Evolutionary conservation across 2,113 vertebrate species (phyloP).

Genomic region (Ranitomeya variabilis): DNA sequence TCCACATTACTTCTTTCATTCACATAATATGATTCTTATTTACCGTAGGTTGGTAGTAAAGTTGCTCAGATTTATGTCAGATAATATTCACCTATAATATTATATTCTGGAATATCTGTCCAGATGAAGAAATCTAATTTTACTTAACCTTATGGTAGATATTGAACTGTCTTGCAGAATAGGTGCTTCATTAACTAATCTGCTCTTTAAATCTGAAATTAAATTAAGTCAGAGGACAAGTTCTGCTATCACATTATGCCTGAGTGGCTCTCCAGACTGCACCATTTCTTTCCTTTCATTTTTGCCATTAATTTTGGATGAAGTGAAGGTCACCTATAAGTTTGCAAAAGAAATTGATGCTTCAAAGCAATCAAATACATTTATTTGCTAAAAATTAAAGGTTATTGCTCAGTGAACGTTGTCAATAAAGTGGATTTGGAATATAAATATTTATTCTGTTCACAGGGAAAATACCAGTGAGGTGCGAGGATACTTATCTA

Average conservation of each 20-base stretch:
- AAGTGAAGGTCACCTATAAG: constrained; percentile 3
- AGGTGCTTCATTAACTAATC: constrained; percentile 10
- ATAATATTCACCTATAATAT: neutral
- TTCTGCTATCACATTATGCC: neutral
- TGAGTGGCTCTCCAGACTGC: neutral
- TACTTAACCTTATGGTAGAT: neutral
- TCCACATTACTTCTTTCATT: neutral
- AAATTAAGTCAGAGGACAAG: constrained; percentile 33
- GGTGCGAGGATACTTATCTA: neutral
- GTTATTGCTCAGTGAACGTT: neutral
- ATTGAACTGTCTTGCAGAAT: neutral
- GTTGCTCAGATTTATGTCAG: neutral
- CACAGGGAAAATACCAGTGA: neutral
- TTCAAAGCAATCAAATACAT: neutral
- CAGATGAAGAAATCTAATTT: constrained; percentile 30
- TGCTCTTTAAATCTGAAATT: constrained; percentile 29
- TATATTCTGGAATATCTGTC: neutral
- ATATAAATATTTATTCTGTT: neutral
- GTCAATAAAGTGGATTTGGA: neutral
- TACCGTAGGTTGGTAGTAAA: neutral
- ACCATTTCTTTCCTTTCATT: neutral
- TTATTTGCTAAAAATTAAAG: neutral
- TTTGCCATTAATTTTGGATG: constrained; percentile 22
- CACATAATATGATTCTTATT: neutral
- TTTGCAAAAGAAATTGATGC: neutral